phyloP scores from a whole-genome alignment of 2,797 vertebrate genomes.

The Pampus argenteus region DNA sequence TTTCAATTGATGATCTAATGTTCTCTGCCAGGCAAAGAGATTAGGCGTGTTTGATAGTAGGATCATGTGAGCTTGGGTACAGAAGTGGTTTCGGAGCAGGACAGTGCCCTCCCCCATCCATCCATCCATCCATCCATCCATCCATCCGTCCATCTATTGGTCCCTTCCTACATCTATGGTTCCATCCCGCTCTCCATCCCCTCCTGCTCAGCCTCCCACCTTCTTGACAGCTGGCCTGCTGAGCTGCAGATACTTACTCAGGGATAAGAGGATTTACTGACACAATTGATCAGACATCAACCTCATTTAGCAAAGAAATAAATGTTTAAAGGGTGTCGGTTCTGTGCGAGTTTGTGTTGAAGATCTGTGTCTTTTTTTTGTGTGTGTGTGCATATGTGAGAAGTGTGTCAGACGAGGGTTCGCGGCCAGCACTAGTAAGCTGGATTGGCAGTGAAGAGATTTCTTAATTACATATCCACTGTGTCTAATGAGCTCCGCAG shows the following conservation, averaged over 20 bases:
- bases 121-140: constrained; percentile 35
- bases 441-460: constrained; percentile 51
- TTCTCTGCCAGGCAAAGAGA: constrained; percentile 55
- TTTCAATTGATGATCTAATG: constrained; percentile 58
- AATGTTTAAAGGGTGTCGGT: constrained; percentile 60
- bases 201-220: constrained; percentile 71
- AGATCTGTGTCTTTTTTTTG: constrained; percentile 13
- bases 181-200: constrained; percentile 31
- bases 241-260: constrained; percentile 82
- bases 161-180: constrained; percentile 43
- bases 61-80: constrained; percentile 54
- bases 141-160: constrained; percentile 43
- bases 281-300: constrained; percentile 86
- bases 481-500: constrained; percentile 68
- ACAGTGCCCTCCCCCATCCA: constrained; percentile 48
- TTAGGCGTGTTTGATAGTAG: constrained; percentile 50
- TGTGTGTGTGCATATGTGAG: background rate
- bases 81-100: constrained; percentile 44
- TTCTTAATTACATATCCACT: constrained; percentile 75
- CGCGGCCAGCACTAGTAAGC: constrained; percentile 25
- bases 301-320: constrained; percentile 82
- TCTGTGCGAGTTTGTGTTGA: constrained; percentile 21
- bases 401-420: constrained; percentile 20
- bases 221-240: constrained; percentile 85
- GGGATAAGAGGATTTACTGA: constrained; percentile 85